Evolutionary conservation across 2,888 invertebrate genomes (phyloP), one percentile per base, ranked within the genome.

Genomic region (Agapostemon virescens): DNA sequence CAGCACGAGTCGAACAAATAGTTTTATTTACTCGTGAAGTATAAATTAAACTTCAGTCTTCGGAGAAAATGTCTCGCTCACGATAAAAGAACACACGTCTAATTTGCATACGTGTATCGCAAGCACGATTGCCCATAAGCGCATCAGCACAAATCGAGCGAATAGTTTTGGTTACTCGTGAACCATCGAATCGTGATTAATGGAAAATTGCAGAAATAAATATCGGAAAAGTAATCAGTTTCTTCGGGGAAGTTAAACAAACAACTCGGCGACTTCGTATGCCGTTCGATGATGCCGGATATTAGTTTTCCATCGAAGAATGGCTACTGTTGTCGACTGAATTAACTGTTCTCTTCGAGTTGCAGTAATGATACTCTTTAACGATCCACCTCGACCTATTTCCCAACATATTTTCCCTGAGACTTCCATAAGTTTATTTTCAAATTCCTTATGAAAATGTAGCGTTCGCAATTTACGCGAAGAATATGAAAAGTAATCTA

Each of bases 161-260:
- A 58, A 30, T 36, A 76, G 30, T 68, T 5, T 20, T 58, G 40
- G 45, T 68, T 73, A 58, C 40, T 23, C 40, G 38, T 20, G 49
- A 55, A 36, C 69, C 66, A 61, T 61, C 72, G 74, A 58, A 71
- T 69, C 55, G 77, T 84, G 86, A 84, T 86, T 87, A 84, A 87
- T 86, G 82, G 86, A 73, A 77, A 79, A 72, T 61, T 38, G 67
- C 63, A 66, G 87, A 82, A 83, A 78, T 85, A 82, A 84, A 86
- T 87, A 86, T 86, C 85, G 86, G 84, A 85, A 87, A 86, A 84
- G 81, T 84, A 84, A 86, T 87, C 87, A 85, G 84, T 69, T 74
- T 78, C 64, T 69, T 58, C 52, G 68, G 58, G 69, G 52, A 79
- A 81, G 69, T 69, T 71, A 85, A 79, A 79, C 81, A 81, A 86